These are phyloP conservation scores for Myrmophylax atrothorax DNA, from an alignment of 2,113 vertebrate genomes.

Conservation along the genomic window DNA sequence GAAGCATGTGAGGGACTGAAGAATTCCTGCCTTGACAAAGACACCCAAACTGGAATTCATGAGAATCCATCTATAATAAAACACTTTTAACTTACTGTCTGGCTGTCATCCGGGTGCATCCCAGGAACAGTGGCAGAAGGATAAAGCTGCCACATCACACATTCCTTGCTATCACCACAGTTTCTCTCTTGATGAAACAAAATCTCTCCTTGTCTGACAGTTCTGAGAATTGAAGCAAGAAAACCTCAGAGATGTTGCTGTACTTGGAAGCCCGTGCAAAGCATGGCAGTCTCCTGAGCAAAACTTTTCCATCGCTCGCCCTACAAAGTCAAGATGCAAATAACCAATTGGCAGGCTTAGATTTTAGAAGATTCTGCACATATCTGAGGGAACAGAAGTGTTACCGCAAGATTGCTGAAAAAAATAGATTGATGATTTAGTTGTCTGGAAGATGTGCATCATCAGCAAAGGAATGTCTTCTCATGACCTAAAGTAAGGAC, in stretches of 20 bases:
- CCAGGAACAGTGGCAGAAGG: not conserved
- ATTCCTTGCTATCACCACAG: constrained; percentile 38
- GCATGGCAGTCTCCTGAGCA: not conserved
- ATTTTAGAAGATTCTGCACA: not conserved
- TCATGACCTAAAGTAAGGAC: not conserved
- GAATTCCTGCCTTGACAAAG: constrained; percentile 20
- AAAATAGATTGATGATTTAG: not conserved
- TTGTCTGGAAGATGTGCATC: not conserved
- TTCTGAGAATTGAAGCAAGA: constrained; percentile 1
- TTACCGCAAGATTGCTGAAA: not conserved
- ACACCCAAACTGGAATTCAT: constrained; percentile 17
- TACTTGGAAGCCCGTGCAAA: not conserved
- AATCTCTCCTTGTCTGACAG: constrained; percentile 1
- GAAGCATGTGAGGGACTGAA: not conserved
- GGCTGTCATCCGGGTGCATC: not conserved
- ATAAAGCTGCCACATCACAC: constrained; percentile 3
- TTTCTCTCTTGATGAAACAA: not conserved
- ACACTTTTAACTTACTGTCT: not conserved
- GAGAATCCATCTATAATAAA: constrained; percentile 5
- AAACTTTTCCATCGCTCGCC: not conserved
- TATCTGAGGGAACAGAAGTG: not conserved
- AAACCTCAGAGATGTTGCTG: not conserved
- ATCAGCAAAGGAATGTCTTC: not conserved
- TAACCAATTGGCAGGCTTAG: not conserved
- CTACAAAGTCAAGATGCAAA: not conserved